A percentile compares a stretch with the other conserved stretches of the same genome.
Conservation (phyloP, 1,140 invertebrate genomes). For the Vanessa tameamea region DNA sequence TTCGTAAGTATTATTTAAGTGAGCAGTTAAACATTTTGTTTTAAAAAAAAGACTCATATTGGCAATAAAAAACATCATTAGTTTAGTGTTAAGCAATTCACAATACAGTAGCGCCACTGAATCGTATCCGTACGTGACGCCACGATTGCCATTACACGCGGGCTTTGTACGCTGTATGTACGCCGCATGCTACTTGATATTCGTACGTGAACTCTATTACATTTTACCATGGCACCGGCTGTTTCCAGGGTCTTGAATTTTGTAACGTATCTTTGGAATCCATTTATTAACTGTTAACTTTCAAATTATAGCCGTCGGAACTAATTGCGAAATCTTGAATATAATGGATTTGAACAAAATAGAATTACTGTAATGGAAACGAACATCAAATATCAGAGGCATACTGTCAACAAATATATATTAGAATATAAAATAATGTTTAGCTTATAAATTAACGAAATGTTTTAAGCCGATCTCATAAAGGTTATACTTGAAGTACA, state of each 20-base stretch:
- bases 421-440: too few species aligned
- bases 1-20: too few species aligned
- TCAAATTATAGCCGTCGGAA: too few species aligned
- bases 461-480: too few species aligned
- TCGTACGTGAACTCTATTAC: conserved; percentile 17
- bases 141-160: conserved; percentile 56
- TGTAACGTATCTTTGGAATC: neutral
- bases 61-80: conserved; percentile 8
- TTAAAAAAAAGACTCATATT: neutral
- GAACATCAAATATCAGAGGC: too few species aligned
- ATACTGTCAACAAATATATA: too few species aligned
- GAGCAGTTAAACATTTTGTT: too few species aligned
- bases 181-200: conserved; percentile 23
- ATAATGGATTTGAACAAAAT: too few species aligned
- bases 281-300: neutral
- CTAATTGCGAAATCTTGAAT: too few species aligned
- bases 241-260: conserved; percentile 21
- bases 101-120: conserved; percentile 48
- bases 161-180: conserved; percentile 2
- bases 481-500: too few species aligned
- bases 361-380: too few species aligned
- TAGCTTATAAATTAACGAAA: too few species aligned
- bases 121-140: conserved; percentile 56
- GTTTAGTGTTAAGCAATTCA: conserved; percentile 39
- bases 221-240: conserved; percentile 25